These are phyloP conservation scores for Limanda limanda DNA, from an alignment of 2,113 vertebrate genomes.

Conservation along the genomic window DNA sequence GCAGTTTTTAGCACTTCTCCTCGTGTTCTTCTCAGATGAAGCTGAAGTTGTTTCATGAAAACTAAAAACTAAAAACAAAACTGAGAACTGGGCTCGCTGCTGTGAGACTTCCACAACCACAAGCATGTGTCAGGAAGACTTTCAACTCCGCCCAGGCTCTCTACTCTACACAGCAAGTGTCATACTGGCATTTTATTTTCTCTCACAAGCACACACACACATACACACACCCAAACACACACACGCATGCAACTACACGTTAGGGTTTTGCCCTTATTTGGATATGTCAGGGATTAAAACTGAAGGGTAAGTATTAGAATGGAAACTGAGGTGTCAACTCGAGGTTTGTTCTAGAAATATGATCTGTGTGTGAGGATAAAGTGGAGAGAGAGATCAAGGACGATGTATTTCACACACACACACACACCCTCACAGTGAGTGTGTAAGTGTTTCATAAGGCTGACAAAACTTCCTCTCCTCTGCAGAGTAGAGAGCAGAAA, in stretches of 20 bases:
- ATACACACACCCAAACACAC: neutral
- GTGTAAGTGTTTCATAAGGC: slow-evolving; percentile 55
- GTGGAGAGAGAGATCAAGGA: slow-evolving; percentile 3
- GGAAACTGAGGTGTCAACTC: slow-evolving; percentile 1
- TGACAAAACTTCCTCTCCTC: slow-evolving; percentile 69
- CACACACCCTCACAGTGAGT: slow-evolving; percentile 22
- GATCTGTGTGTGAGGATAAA: neutral
- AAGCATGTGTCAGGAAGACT: slow-evolving; percentile 54
- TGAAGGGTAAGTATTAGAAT: slow-evolving; percentile 19
- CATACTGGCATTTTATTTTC: slow-evolving; percentile 11
- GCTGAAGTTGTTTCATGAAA: slow-evolving; percentile 34
- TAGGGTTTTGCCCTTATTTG: slow-evolving; percentile 82
- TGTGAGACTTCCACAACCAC: slow-evolving; percentile 57
- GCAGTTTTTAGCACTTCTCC: neutral
- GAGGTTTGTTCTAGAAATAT: neutral
- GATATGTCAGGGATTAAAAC: slow-evolving; percentile 54
- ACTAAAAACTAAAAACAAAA: slow-evolving; percentile 68
- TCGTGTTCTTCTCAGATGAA: neutral
- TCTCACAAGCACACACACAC: neutral
- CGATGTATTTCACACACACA: slow-evolving; percentile 13
- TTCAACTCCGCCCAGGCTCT: slow-evolving; percentile 43
- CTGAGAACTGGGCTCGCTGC: slow-evolving; percentile 38
- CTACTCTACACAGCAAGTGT: slow-evolving; percentile 8
- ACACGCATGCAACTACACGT: neutral
- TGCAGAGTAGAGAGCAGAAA: slow-evolving; percentile 23